Evolutionary conservation across 1,140 invertebrate species (phyloP).

Genomic region (Conus ventricosus): DNA sequence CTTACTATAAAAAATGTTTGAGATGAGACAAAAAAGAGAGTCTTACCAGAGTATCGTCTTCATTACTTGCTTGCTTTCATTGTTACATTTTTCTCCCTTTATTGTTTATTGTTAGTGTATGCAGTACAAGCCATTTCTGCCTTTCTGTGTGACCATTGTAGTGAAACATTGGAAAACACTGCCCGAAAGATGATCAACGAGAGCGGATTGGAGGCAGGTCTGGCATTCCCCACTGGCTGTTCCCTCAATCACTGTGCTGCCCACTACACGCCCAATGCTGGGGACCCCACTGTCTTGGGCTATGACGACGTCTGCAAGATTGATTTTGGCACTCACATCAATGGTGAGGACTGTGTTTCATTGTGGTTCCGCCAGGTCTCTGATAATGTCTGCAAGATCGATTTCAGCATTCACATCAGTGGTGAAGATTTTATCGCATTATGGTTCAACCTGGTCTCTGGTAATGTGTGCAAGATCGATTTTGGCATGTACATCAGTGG

Average conservation of each 20-base stretch:
- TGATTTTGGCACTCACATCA: conserved; percentile 99
- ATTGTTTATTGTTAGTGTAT: too few relatives aligned
- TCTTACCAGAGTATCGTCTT: too few relatives aligned
- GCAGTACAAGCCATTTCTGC: too few relatives aligned
- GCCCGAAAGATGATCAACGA: conserved; percentile 94
- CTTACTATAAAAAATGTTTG: too few relatives aligned
- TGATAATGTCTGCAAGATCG: not conserved
- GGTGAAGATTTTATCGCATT: too few relatives aligned
- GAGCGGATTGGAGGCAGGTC: conserved; percentile 94
- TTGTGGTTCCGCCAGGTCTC: not conserved
- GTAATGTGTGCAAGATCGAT: too few relatives aligned
- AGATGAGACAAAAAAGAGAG: too few relatives aligned
- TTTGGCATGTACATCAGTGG: too few relatives aligned
- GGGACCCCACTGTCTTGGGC: conserved; percentile 94
- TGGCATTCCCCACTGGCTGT: conserved; percentile 99
- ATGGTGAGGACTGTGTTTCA: conserved; percentile 79
- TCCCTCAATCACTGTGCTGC: conserved; percentile 99
- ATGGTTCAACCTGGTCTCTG: too few relatives aligned
- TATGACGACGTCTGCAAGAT: conserved; percentile 99
- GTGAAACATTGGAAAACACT: conserved; percentile 94
- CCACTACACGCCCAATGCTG: conserved; percentile 99
- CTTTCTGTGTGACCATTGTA: conserved; percentile 44
- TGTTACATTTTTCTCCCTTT: too few relatives aligned
- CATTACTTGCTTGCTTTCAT: too few relatives aligned
- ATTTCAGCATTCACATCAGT: too few relatives aligned